Evolutionary conservation across 2,888 invertebrate genomes (phyloP).

Genomic region (Archips crataeganus): DNA sequence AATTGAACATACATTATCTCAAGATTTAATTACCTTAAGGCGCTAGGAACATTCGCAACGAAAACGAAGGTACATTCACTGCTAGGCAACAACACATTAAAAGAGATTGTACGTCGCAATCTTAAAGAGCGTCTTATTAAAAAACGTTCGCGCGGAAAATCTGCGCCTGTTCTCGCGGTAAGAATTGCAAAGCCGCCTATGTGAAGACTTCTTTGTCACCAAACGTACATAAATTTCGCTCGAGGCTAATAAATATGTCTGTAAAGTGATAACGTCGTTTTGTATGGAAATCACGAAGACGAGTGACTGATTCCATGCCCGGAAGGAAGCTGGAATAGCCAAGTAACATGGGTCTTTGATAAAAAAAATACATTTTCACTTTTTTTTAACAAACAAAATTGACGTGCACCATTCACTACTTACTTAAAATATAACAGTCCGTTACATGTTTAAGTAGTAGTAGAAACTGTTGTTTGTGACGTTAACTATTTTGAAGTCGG

Average conservation of each 20-base stretch:
- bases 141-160: slow-evolving; percentile 28
- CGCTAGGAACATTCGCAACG: not conserved
- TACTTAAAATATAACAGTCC: too few relatives aligned
- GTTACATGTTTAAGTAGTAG: too few relatives aligned
- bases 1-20: too few relatives aligned
- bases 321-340: not conserved
- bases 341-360: too few relatives aligned
- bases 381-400: too few relatives aligned
- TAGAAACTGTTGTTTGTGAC: too few relatives aligned
- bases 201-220: slow-evolving; percentile 33
- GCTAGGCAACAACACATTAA: slow-evolving; percentile 13
- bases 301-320: slow-evolving; percentile 21
- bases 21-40: not conserved
- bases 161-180: slow-evolving; percentile 12
- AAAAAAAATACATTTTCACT: too few relatives aligned
- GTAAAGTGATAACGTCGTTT: slow-evolving; percentile 42
- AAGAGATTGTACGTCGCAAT: slow-evolving; percentile 20
- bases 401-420: too few relatives aligned
- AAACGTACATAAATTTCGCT: slow-evolving; percentile 41
- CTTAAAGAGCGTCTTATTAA: slow-evolving; percentile 39
- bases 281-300: slow-evolving; percentile 39
- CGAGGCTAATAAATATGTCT: slow-evolving; percentile 42
- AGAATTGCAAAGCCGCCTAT: slow-evolving; percentile 32
- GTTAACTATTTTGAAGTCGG: too few relatives aligned
- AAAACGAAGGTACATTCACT: not conserved